Evolutionary conservation across 2,113 vertebrate species (phyloP).

Genomic region (Leptobrachium ailaonicum): DNA sequence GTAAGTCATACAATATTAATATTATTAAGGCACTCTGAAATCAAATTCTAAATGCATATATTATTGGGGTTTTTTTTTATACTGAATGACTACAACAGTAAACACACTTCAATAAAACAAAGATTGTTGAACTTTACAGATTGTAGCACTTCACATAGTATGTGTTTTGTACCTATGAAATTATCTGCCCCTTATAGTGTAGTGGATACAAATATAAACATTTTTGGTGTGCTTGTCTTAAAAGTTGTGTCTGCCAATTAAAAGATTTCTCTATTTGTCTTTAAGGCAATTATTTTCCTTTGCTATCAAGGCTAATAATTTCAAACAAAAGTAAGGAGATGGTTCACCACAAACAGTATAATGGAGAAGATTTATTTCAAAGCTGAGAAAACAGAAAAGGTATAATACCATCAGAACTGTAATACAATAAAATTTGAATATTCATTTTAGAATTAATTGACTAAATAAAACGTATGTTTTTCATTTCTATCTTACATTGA

Average conservation of each 20-base stretch:
- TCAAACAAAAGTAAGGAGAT: too few relatives aligned
- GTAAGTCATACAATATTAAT: slow-evolving; percentile 69
- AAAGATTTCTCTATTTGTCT: slow-evolving; percentile 60
- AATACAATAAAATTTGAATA: too few relatives aligned
- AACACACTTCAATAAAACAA: slow-evolving; percentile 55
- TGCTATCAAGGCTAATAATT: not conserved
- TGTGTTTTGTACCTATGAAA: slow-evolving; percentile 87
- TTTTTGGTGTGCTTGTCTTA: slow-evolving; percentile 87
- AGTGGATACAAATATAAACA: slow-evolving; percentile 78
- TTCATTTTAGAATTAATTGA: too few relatives aligned
- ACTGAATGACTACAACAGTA: slow-evolving; percentile 80
- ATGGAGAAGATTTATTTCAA: too few relatives aligned
- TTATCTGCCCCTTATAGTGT: slow-evolving; percentile 90
- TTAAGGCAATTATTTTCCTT: slow-evolving; percentile 73
- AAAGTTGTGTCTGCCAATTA: slow-evolving; percentile 83
- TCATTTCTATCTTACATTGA: too few relatives aligned
- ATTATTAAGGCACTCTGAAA: slow-evolving; percentile 69
- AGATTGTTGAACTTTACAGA: slow-evolving; percentile 99
- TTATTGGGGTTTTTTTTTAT: slow-evolving; percentile 89
- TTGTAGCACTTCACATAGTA: slow-evolving; percentile 96
- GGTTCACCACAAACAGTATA: too few relatives aligned
- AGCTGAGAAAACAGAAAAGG: too few relatives aligned
- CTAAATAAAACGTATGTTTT: too few relatives aligned
- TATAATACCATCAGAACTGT: too few relatives aligned
- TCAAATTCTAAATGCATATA: slow-evolving; percentile 83